These are phyloP conservation scores for Pelochelys cantorii DNA, from an alignment of 2,797 vertebrate species.

Conservation along the genomic window DNA sequence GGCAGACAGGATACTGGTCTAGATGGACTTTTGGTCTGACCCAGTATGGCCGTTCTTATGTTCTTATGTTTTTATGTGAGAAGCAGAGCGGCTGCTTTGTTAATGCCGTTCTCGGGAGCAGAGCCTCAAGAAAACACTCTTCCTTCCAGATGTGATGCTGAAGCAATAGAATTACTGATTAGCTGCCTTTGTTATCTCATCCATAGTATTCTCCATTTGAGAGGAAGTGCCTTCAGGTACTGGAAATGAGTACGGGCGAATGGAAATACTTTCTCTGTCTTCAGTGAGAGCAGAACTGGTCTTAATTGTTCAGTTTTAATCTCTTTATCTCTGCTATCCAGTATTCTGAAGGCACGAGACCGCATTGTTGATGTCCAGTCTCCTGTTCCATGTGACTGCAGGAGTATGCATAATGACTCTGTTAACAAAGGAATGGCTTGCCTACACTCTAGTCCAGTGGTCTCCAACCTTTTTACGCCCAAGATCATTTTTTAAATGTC, in stretches of 20 bases:
- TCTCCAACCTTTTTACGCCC: no score
- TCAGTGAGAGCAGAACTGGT: background rate
- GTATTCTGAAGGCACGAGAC: background rate
- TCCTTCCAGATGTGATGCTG: background rate
- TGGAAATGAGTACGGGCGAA: background rate
- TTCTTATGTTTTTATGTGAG: no score
- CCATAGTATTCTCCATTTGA: background rate
- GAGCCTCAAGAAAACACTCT: background rate
- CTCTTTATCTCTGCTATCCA: background rate
- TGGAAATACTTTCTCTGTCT: background rate
- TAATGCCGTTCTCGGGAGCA: background rate
- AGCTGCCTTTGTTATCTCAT: background rate
- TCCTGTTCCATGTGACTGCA: background rate
- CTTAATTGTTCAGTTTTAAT: background rate
- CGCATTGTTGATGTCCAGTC: background rate
- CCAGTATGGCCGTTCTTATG: no score
- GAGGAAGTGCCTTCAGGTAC: background rate
- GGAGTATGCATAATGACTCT: background rate
- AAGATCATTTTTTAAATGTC: no score
- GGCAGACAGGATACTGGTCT: no score
- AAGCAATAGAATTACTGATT: background rate
- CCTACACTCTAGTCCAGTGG: background rate
- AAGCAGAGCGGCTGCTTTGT: background rate
- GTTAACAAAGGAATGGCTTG: background rate
- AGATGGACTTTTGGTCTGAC: no score